Base-by-base conservation (phyloP, 2,888 invertebrate genomes). In the Drosophila borborema region DNA sequence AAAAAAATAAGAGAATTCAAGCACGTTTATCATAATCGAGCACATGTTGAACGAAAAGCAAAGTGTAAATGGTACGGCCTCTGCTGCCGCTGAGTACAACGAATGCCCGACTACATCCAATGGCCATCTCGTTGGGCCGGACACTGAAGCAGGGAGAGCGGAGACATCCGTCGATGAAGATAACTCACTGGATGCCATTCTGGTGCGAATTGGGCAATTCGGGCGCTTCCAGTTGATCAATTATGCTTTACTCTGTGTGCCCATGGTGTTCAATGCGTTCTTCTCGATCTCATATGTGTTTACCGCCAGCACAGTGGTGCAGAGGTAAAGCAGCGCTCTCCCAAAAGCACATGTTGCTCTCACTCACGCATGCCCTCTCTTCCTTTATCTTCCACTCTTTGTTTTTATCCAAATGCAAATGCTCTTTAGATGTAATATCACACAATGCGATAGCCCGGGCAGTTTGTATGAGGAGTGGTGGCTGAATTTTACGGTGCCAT, bases 251-350 rank as follows among this genome's bases (percentile, higher is more conserved):
- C 94, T 96, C 14, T 94, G 95, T 68, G 68, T 96, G 12, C 95
- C 96, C 7, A 94, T 96, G 73, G 93, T 95, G 18, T 94, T 96
- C 91, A 95, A 95, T 4, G 95, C 95, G 0, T 94, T 95, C 75
- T 95, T 94, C 80, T 94, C 95, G 87, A 94, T 95, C 81, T 95
- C 95, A 60, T 96, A 95, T 87, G 95, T 96, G 65, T 96, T 96
- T 91, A 95, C 96, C 0, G 95, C 96, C 3, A 95, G 95, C 72
- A 94, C 95, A 66, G 93, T 96, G 36, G 94, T 95, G 18, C 95
- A 96, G 93, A 95, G 96, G 96, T 96, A 92, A 86, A 88, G 74
- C 18, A 48, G 20, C 14, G 14, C 43, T 43, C 18, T 28, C 12
- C 31, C 1, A 20, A 7, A 18, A 34, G 3, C 51, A 34, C 34